These are phyloP conservation scores for Malthinus flaveolus DNA, from an alignment of 2,888 invertebrate species.

Conservation along the genomic window DNA sequence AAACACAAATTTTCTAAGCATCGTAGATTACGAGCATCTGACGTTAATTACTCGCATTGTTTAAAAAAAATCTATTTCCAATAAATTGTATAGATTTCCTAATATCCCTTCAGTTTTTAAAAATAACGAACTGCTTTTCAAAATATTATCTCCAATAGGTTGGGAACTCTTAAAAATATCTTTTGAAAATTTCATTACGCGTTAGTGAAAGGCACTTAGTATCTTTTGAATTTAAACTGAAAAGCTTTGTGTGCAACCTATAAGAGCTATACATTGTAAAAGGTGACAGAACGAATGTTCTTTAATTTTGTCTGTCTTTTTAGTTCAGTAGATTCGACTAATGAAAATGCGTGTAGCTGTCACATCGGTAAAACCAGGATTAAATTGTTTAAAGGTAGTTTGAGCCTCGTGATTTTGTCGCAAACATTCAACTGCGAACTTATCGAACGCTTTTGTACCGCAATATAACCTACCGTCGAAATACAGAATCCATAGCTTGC, in stretches of 20 bases:
- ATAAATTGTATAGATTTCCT: no score
- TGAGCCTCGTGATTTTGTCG: constrained; percentile 25
- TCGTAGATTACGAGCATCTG: constrained; percentile 2
- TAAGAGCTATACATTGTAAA: constrained; percentile 9
- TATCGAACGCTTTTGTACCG: constrained; percentile 24
- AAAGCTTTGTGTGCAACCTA: constrained; percentile 12
- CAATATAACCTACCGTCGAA: constrained; percentile 24
- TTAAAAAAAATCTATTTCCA: no score
- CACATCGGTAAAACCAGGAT: constrained; percentile 22
- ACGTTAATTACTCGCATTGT: no score
- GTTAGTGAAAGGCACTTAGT: background rate
- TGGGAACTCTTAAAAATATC: background rate
- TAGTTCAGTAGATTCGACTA: constrained; percentile 17
- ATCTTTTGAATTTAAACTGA: constrained; percentile 8
- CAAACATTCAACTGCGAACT: constrained; percentile 22
- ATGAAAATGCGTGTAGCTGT: constrained; percentile 25
- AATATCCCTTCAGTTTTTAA: no score
- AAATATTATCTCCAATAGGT: no score
- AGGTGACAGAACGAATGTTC: constrained; percentile 13
- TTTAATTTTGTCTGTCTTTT: constrained; percentile 21
- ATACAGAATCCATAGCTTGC: constrained; percentile 21
- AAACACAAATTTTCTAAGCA: constrained; percentile 20
- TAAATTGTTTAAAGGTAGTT: constrained; percentile 26
- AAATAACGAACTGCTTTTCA: no score
- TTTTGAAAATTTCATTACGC: background rate